Conservation (phyloP, 1,140 invertebrate species). For the Akabosia matsudoensis region DNA sequence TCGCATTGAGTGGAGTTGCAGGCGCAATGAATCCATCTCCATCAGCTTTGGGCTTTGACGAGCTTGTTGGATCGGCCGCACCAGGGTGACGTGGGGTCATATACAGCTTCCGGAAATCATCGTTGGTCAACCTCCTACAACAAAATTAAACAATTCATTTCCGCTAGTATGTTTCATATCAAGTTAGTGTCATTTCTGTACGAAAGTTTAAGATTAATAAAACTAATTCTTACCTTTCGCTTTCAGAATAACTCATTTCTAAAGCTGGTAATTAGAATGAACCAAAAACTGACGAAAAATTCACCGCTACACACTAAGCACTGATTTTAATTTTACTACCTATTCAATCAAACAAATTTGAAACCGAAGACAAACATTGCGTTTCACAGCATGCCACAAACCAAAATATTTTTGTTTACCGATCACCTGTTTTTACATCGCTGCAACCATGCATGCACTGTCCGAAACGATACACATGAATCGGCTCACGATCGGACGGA, state of each 20-base stretch:
- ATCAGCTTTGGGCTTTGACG: constrained; percentile 6
- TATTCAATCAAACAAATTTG: too few species aligned
- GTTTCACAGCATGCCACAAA: too few species aligned
- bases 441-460: too few species aligned
- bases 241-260: constrained; percentile 22
- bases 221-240: constrained; percentile 7
- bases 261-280: neutral
- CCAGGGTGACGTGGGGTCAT: constrained; percentile 76
- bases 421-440: too few species aligned
- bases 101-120: constrained; percentile 90
- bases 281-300: too few species aligned
- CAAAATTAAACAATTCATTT: neutral
- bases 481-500: too few species aligned
- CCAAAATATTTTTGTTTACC: too few species aligned
- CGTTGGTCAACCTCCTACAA: constrained; percentile 72
- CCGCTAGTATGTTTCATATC: too few species aligned
- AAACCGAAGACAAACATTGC: too few species aligned
- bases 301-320: too few species aligned
- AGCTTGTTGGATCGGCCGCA: constrained; percentile 1
- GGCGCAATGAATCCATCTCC: constrained; percentile 26
- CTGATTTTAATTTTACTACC: too few species aligned
- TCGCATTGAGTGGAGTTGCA: constrained; percentile 36
- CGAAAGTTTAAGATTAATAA: neutral
- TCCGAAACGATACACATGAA: too few species aligned
- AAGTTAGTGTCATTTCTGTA: neutral